These are phyloP conservation scores for Papilio machaon DNA, from an alignment of 1,140 invertebrate species.

Conservation along the genomic window DNA sequence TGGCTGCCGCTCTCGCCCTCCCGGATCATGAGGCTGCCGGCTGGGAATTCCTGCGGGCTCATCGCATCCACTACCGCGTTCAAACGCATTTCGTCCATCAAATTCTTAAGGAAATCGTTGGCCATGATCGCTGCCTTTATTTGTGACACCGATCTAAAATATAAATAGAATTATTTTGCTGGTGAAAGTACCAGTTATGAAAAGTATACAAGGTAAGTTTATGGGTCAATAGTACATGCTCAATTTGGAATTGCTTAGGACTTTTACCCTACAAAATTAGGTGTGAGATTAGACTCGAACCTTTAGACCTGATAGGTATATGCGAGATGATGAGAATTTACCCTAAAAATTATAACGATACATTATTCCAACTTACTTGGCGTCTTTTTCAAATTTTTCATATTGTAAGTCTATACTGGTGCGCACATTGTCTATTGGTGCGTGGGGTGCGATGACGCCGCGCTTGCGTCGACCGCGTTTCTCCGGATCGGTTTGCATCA, in stretches of 20 bases:
- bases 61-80: constrained; percentile 95
- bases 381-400: constrained; percentile 76
- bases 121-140: constrained; percentile 86
- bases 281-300: no score
- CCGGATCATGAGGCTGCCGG: constrained; percentile 91
- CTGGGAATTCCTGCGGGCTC: constrained; percentile 90
- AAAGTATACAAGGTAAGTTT: not conserved
- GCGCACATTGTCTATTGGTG: constrained; percentile 55
- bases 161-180: not conserved
- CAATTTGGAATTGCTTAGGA: no score
- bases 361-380: constrained; percentile 57
- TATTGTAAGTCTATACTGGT: constrained; percentile 66
- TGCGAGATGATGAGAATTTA: no score
- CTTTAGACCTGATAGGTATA: not conserved
- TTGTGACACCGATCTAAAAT: constrained; percentile 78
- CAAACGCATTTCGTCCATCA: constrained; percentile 91
- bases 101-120: constrained; percentile 96
- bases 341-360: not conserved
- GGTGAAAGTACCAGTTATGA: not conserved
- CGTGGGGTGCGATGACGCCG: constrained; percentile 69
- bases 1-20: constrained; percentile 93
- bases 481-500: constrained; percentile 61
- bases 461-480: constrained; percentile 59
- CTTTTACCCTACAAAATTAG: no score
- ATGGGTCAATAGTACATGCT: not conserved